Conservation (phyloP, 2,797 vertebrate genomes). For the Craterocephalus amniculus region DNA sequence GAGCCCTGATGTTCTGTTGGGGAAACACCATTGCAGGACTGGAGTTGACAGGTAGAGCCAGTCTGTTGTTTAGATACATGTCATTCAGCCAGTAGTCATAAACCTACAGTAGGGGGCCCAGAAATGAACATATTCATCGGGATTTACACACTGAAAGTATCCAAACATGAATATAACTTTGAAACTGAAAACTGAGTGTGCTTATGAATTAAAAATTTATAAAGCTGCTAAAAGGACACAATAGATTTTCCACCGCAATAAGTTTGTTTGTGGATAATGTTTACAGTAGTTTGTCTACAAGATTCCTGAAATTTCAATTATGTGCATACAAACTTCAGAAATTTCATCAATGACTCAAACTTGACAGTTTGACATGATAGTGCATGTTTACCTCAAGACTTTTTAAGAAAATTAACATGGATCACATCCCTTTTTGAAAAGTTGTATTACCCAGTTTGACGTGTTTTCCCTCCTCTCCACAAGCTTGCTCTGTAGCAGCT, state of each 20-base stretch:
- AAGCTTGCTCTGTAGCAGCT: constrained; percentile 89
- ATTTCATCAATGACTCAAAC: not conserved
- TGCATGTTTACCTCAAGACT: not conserved
- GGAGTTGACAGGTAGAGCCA: constrained; percentile 94
- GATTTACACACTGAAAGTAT: not conserved
- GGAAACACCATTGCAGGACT: constrained; percentile 95
- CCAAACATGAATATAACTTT: not conserved
- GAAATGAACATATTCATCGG: not conserved
- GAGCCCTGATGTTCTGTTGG: constrained; percentile 88
- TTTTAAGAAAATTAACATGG: not conserved
- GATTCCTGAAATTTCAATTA: not conserved
- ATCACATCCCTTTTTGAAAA: not conserved
- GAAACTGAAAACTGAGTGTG: not conserved
- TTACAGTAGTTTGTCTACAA: not conserved
- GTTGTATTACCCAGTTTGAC: constrained; percentile 89
- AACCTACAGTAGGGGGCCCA: constrained; percentile 78
- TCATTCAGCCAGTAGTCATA: constrained; percentile 96
- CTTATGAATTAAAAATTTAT: not conserved
- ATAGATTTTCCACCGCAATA: not conserved
- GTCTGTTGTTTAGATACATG: constrained; percentile 96
- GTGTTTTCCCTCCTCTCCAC: constrained; percentile 84
- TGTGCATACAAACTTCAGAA: not conserved
- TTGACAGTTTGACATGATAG: not conserved
- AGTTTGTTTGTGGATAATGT: not conserved
- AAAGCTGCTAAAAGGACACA: not conserved